Conservation (phyloP, 2,113 vertebrate species). For the Stegostoma tigrinum region DNA sequence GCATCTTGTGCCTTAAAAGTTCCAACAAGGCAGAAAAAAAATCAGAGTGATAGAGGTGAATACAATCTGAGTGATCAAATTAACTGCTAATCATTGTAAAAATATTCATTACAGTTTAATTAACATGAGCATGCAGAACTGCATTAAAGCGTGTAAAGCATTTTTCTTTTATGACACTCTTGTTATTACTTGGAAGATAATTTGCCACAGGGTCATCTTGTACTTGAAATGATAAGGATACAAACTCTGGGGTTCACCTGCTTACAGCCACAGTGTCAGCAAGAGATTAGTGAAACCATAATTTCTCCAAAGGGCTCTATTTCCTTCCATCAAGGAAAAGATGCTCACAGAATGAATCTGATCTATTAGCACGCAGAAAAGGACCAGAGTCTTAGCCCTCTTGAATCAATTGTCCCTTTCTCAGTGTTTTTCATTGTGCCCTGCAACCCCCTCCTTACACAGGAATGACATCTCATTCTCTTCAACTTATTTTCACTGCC, state of each 20-base stretch:
- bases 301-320: not conserved
- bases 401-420: not conserved
- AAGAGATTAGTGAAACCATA: not conserved
- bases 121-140: conserved; percentile 3
- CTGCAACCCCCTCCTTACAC: not conserved
- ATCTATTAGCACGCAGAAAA: not conserved
- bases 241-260: not conserved
- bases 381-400: not conserved
- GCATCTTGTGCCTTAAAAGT: conserved; percentile 11
- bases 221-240: not conserved
- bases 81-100: conserved; percentile 29
- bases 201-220: not conserved
- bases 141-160: not conserved
- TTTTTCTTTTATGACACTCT: not conserved
- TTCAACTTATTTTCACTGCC: not conserved
- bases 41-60: conserved; percentile 16
- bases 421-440: not conserved
- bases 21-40: not conserved
- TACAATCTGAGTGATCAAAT: not conserved
- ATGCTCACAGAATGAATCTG: not conserved
- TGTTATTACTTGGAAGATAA: not conserved
- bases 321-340: not conserved
- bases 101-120: conserved; percentile 5
- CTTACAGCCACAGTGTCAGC: not conserved
- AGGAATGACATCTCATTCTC: not conserved